Conservation (phyloP, 2,888 invertebrate genomes). For the Chymomyza procnemis region DNA sequence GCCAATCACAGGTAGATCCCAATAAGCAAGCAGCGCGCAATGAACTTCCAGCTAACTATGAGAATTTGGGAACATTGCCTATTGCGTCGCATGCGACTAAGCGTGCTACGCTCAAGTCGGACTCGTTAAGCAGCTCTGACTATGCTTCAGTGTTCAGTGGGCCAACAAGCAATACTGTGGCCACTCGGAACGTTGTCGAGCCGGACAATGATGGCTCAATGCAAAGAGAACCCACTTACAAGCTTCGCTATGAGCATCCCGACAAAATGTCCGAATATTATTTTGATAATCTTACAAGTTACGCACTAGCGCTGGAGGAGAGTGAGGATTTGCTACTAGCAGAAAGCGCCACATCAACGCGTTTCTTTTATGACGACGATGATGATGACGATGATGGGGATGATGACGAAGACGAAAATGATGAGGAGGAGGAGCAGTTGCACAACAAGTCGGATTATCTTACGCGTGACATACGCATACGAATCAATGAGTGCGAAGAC, state of each 20-base stretch:
- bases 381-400: slow-evolving; percentile 29
- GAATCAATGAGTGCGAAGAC: slow-evolving; percentile 65
- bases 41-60: slow-evolving; percentile 53
- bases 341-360: slow-evolving; percentile 58
- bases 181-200: slow-evolving; percentile 1
- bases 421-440: slow-evolving; percentile 17
- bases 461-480: slow-evolving; percentile 63
- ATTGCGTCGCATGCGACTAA: slow-evolving; percentile 32
- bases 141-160: slow-evolving; percentile 79
- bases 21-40: slow-evolving; percentile 37
- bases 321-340: slow-evolving; percentile 62
- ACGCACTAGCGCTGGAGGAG: slow-evolving; percentile 50
- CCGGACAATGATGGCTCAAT: too few relatives aligned
- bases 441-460: slow-evolving; percentile 49
- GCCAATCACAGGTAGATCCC: slow-evolving; percentile 68
- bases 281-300: slow-evolving; percentile 68
- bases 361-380: slow-evolving; percentile 46
- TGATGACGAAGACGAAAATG: slow-evolving; percentile 31
- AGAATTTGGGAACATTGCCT: slow-evolving; percentile 68
- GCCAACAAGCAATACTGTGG: slow-evolving; percentile 36
- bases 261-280: slow-evolving; percentile 74
- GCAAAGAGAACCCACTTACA: slow-evolving; percentile 10
- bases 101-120: slow-evolving; percentile 59
- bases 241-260: slow-evolving; percentile 75
- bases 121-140: slow-evolving; percentile 78